These are phyloP conservation scores for Cryptoprocta ferox DNA, from an alignment of 2,797 vertebrate species.

Conservation along the genomic window DNA sequence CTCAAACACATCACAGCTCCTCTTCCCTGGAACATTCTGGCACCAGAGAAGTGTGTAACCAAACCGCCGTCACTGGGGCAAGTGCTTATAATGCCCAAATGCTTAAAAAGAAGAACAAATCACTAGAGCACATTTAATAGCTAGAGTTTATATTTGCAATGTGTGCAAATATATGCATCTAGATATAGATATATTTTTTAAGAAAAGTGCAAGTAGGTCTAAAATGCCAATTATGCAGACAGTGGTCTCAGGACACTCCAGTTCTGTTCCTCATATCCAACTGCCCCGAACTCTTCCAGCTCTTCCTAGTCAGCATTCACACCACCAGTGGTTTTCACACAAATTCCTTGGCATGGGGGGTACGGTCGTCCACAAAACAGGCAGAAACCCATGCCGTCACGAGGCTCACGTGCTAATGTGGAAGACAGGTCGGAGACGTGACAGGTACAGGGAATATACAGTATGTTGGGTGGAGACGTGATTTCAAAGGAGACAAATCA, in stretches of 20 bases:
- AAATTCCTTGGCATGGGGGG: not conserved
- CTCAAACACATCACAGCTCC: not conserved
- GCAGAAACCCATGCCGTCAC: not conserved
- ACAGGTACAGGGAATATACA: not conserved
- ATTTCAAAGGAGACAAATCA: not conserved
- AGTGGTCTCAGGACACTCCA: accelerated
- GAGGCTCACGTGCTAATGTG: not conserved
- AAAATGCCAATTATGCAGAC: not conserved
- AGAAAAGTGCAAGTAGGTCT: not conserved
- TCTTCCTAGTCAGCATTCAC: not conserved
- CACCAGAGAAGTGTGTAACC: not conserved
- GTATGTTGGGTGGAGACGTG: not conserved
- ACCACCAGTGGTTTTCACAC: not conserved
- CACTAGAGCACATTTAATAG: not conserved
- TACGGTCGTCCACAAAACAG: no score
- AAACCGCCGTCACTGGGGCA: not conserved
- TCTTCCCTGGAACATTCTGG: not conserved
- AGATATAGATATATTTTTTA: not conserved
- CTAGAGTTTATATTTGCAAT: not conserved
- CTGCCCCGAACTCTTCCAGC: no score
- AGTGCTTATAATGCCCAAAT: not conserved
- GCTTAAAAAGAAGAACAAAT: not conserved
- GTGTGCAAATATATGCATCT: no score
- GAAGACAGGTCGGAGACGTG: no score
- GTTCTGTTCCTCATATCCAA: not conserved